A percentile compares a stretch with the other conserved stretches of the same genome.
These are phyloP conservation scores for Leucophenga maculata DNA, from an alignment of 2,888 invertebrate genomes.

Conservation along the genomic window DNA sequence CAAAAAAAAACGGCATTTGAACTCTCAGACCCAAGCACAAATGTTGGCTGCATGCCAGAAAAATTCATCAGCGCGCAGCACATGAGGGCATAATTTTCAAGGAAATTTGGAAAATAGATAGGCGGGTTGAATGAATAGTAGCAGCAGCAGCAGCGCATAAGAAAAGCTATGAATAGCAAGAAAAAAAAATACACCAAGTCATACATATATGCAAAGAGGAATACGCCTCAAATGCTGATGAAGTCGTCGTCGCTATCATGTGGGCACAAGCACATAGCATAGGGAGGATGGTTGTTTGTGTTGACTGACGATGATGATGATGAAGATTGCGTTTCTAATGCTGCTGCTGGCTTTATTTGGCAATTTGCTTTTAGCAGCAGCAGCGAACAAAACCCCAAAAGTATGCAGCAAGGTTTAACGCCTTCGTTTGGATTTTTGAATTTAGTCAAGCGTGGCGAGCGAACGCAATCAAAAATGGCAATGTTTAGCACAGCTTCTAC, in stretches of 20 bases:
- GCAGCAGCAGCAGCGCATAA: slow-evolving; percentile 1
- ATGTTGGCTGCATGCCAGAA: slow-evolving; percentile 51
- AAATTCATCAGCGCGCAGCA: slow-evolving; percentile 62
- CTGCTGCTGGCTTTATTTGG: background rate
- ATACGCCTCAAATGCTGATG: slow-evolving; percentile 3
- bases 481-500: background rate
- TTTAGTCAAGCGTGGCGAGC: slow-evolving; percentile 5
- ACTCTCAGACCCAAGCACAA: background rate
- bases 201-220: background rate
- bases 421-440: slow-evolving; percentile 14
- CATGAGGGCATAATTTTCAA: slow-evolving; percentile 44
- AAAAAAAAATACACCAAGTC: background rate
- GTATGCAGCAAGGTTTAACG: slow-evolving; percentile 16
- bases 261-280: background rate
- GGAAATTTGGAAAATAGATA: slow-evolving; percentile 8
- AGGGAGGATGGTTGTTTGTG: background rate
- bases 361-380: slow-evolving; percentile 7
- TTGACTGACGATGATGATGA: background rate
- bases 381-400: background rate
- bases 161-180: background rate
- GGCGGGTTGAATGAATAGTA: background rate
- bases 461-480: background rate
- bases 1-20: slow-evolving; percentile 19
- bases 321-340: background rate
- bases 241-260: background rate